Evolutionary conservation across 2,888 invertebrate genomes (phyloP).

Genomic region (Volucella zonaria): DNA sequence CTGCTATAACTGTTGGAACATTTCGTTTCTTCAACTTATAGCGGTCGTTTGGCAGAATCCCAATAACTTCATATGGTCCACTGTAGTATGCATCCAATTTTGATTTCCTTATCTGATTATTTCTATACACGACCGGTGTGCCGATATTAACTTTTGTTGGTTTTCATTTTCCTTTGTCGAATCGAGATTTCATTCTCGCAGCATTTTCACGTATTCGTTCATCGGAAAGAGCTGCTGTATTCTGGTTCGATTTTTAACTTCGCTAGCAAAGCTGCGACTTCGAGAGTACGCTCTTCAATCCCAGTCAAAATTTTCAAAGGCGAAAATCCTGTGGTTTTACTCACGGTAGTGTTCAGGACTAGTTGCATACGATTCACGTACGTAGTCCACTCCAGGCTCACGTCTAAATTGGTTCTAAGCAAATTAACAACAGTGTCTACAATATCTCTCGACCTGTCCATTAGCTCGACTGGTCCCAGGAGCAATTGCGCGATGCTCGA

Average conservation of each 20-base stretch:
- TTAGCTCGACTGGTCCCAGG: slow-evolving; percentile 48
- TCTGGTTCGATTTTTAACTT: background rate
- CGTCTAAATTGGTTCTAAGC: too few relatives aligned
- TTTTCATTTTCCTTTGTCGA: slow-evolving; percentile 7
- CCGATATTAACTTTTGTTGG: too few relatives aligned
- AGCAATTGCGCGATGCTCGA: slow-evolving; percentile 45
- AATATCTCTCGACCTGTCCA: slow-evolving; percentile 27
- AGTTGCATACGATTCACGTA: too few relatives aligned
- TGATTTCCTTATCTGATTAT: slow-evolving; percentile 36
- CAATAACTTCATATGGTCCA: slow-evolving; percentile 44
- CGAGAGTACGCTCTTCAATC: too few relatives aligned
- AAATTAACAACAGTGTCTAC: background rate
- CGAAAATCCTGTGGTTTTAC: too few relatives aligned
- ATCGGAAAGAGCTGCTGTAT: slow-evolving; percentile 6
- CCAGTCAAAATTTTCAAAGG: too few relatives aligned
- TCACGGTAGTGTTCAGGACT: too few relatives aligned
- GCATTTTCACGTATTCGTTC: slow-evolving; percentile 42
- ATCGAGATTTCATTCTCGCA: slow-evolving; percentile 40
- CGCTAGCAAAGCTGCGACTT: too few relatives aligned
- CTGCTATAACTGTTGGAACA: slow-evolving; percentile 5
- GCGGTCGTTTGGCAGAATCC: slow-evolving; percentile 32
- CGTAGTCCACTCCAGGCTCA: too few relatives aligned
- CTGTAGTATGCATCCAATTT: slow-evolving; percentile 33
- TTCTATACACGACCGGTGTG: background rate
- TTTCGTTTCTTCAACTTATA: slow-evolving; percentile 33